phyloP scores from a whole-genome alignment of 2,797 vertebrate species.

The Odontamblyopus rebecca region DNA sequence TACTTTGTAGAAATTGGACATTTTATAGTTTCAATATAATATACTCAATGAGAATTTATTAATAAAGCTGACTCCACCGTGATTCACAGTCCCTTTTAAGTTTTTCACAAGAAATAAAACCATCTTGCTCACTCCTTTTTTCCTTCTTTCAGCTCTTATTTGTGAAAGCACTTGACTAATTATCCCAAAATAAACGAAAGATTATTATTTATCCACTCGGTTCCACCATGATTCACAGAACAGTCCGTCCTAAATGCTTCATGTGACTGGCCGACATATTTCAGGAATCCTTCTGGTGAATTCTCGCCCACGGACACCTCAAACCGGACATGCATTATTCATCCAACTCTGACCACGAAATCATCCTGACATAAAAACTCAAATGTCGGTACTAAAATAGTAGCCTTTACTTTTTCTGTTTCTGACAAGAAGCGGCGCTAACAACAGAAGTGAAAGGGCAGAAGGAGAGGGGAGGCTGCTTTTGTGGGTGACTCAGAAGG shows the following conservation, averaged over 20 bases:
- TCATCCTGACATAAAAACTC: background rate
- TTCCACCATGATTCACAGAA: background rate
- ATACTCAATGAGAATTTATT: too few species aligned
- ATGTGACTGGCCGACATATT: background rate
- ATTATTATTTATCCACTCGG: too few species aligned
- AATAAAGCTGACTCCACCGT: background rate
- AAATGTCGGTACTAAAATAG: background rate
- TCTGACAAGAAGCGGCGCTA: background rate
- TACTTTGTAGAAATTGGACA: too few species aligned
- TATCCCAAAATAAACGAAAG: background rate
- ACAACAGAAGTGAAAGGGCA: background rate
- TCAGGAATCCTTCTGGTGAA: background rate
- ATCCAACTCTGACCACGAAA: background rate
- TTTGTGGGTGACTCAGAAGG: slow-evolving; percentile 4
- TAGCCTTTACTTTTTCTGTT: background rate
- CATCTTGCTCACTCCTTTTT: background rate
- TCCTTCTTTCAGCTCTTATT: too few species aligned
- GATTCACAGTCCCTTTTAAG: background rate
- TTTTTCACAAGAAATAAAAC: background rate
- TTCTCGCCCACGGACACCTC: background rate
- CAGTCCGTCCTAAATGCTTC: background rate
- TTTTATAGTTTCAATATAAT: too few species aligned
- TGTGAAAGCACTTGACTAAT: background rate
- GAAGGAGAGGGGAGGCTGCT: background rate
- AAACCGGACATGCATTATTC: slow-evolving; percentile 1